These are phyloP conservation scores for Uloborus diversus DNA, from an alignment of 1,140 invertebrate species.

Conservation along the genomic window DNA sequence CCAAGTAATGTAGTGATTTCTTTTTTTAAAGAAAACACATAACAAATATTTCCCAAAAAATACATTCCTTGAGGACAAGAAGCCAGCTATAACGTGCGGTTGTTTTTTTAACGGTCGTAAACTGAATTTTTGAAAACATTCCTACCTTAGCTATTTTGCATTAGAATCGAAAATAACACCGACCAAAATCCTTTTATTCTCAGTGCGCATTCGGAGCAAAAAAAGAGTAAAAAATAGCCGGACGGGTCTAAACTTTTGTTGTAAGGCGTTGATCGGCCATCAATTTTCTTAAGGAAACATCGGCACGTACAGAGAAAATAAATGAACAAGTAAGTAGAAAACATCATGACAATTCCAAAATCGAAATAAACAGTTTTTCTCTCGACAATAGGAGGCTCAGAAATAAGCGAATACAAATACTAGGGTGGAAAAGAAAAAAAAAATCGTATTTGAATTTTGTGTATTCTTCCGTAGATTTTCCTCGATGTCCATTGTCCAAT, in stretches of 20 bases:
- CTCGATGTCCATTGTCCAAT: constrained; percentile 1
- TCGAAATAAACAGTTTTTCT: constrained; percentile 6
- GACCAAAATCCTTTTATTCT: neutral
- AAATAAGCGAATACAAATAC: neutral
- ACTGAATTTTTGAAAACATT: neutral
- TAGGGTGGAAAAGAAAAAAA: neutral
- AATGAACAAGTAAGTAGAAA: constrained; percentile 1
- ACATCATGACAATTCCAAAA: constrained; percentile 3
- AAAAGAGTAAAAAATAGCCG: neutral
- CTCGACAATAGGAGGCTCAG: neutral
- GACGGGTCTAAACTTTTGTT: neutral
- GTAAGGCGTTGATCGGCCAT: constrained; percentile 21
- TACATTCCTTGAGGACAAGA: too few relatives aligned
- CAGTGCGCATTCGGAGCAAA: neutral
- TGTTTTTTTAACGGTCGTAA: too few relatives aligned
- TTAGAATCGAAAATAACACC: neutral
- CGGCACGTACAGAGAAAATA: constrained; percentile 14
- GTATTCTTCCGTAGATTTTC: neutral
- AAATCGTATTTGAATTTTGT: constrained; percentile 4
- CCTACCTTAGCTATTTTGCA: neutral
- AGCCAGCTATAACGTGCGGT: too few relatives aligned
- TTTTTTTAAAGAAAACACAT: too few relatives aligned
- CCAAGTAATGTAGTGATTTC: too few relatives aligned
- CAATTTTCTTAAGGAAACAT: constrained; percentile 24
- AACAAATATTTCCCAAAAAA: too few relatives aligned